Base-by-base conservation (phyloP, 2,113 vertebrate species). In the Bufo bufo region DNA sequence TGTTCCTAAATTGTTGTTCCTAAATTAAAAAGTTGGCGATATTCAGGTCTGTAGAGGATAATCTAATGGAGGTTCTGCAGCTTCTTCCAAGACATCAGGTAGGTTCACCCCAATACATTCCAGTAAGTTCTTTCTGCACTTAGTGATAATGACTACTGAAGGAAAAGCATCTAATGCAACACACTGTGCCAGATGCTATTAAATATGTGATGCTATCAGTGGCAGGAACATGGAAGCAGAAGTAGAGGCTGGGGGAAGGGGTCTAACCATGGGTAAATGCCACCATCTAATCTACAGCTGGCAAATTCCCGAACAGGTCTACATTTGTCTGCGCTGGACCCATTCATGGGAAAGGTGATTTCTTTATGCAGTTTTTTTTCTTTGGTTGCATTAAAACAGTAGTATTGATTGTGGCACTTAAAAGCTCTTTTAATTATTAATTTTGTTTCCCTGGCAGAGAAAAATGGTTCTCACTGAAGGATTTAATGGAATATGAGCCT, bases 321-420 rank as follows among this genome's bases (percentile, higher is more conserved):
- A 84, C 63, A 84, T 23, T 82, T 47, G 20, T 65, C 65, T 54
- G n/a, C 65, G 16, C 23, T 82, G 19, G 43, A 65, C n/a, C 45
- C 49, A 54, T 71, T 84, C 20, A 71, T 43, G 49, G 23, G 33
- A 84, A 75, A 69, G 23, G 13, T 43, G 12, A 84, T 19, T 85
- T 59, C 66, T 59, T 59, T 20, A 45, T 20, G 16, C 69, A 58
- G 33, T 33, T 52, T 85, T 4, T 74, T 85, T 85, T 83, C 81
- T 83, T 52, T 3, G 14, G 52, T 59, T 75, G 66, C 83, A 74
- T 56, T 85, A 85, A 85, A 84, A 85, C 58, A 19, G 17, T 5
- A 6, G 13, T 85, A 85, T 85, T 75, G 83, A 85, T 85, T 75
- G 66, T 47, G 69, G 83, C 83, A 85, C 33, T 85, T 85, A 74